Percentiles rank a stretch among this genome's conserved stretches.
phyloP scores from a whole-genome alignment of 2,888 invertebrate species.

The Drosophila prostipennis region DNA sequence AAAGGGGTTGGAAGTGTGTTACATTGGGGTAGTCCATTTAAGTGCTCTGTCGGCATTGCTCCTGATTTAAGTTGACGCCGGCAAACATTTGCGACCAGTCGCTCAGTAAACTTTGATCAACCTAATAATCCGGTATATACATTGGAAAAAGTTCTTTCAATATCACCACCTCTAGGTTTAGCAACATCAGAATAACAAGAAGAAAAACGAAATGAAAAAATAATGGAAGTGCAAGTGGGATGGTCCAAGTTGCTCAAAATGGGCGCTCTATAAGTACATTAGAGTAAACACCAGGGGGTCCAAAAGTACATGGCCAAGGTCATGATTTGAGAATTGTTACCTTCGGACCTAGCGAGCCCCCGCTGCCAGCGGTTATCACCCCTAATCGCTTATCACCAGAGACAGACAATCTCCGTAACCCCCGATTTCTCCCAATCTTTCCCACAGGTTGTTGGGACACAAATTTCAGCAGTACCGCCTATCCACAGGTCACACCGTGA shows the following conservation, averaged over 20 bases:
- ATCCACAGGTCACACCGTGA: conserved; percentile 67
- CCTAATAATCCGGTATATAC: neutral
- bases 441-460: conserved; percentile 67
- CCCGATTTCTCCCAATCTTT: neutral
- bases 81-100: conserved; percentile 16
- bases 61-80: conserved; percentile 3
- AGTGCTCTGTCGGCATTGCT: neutral
- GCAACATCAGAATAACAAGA: neutral
- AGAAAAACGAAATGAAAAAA: neutral
- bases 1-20: too few relatives aligned
- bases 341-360: conserved; percentile 34
- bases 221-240: conserved; percentile 62
- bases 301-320: neutral
- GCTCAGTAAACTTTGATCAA: conserved; percentile 9
- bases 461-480: conserved; percentile 72
- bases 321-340: neutral
- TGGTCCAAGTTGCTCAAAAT: conserved; percentile 54
- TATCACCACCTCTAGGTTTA: too few relatives aligned
- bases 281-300: neutral
- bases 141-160: neutral
- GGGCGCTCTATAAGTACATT: conserved; percentile 56
- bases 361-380: conserved; percentile 10
- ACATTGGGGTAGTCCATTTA: neutral
- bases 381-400: conserved; percentile 18
- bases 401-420: neutral